Evolutionary conservation across 2,888 invertebrate genomes (phyloP).

Genomic region (Cremastobaeus sp.): DNA sequence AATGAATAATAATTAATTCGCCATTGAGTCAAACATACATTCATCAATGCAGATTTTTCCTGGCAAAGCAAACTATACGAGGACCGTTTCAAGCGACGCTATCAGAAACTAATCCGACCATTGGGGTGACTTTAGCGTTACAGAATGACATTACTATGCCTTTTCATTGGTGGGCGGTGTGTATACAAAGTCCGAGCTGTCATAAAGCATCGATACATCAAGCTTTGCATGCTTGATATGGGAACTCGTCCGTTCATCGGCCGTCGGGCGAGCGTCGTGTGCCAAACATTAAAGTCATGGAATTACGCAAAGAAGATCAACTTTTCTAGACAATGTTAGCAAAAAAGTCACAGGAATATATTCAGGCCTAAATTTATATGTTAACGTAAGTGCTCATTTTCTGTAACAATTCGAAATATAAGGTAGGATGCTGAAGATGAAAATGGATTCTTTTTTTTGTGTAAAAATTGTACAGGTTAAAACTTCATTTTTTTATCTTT

Average conservation of each 20-base stretch:
- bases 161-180: slow-evolving; percentile 75
- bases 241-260: slow-evolving; percentile 68
- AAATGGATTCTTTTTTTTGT: too few species aligned
- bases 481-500: too few species aligned
- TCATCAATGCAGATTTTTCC: slow-evolving; percentile 64
- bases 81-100: slow-evolving; percentile 54
- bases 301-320: slow-evolving; percentile 65
- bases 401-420: too few species aligned
- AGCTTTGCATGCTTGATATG: slow-evolving; percentile 78
- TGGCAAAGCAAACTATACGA: slow-evolving; percentile 37
- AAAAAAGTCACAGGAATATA: too few species aligned
- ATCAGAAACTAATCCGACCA: slow-evolving; percentile 74
- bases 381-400: too few species aligned
- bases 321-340: slow-evolving; percentile 63
- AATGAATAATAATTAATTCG: slow-evolving; percentile 55
- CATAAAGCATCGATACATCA: slow-evolving; percentile 78
- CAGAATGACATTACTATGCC: slow-evolving; percentile 65
- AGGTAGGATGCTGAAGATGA: too few species aligned
- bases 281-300: slow-evolving; percentile 65
- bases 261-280: slow-evolving; percentile 59
- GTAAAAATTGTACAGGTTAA: too few species aligned
- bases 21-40: slow-evolving; percentile 53
- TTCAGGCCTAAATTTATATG: too few species aligned
- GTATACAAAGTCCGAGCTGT: slow-evolving; percentile 68
- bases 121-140: slow-evolving; percentile 75